These are phyloP conservation scores for Australoheros facetus DNA, from an alignment of 2,797 vertebrate genomes.

Conservation along the genomic window DNA sequence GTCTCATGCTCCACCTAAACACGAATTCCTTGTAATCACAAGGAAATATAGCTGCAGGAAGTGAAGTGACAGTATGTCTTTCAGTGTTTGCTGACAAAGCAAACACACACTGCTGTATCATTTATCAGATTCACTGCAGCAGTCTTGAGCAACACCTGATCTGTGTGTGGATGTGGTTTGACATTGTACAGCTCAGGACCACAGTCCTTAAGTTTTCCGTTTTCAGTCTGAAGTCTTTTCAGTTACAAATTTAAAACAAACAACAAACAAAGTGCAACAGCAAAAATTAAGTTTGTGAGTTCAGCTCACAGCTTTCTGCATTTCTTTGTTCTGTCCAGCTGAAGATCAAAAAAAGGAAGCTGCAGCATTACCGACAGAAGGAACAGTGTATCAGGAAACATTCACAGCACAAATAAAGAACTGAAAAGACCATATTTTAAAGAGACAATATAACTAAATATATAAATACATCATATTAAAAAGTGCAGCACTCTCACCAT, in stretches of 20 bases:
- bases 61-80: not conserved
- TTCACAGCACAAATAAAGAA: not conserved
- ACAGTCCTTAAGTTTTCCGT: too few relatives aligned
- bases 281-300: not conserved
- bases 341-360: not conserved
- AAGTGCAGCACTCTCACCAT: constrained; percentile 81
- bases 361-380: not conserved
- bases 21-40: not conserved
- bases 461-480: not conserved
- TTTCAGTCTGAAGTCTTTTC: too few relatives aligned
- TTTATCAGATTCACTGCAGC: not conserved
- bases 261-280: not conserved
- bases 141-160: not conserved
- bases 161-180: not conserved
- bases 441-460: not conserved
- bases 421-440: not conserved
- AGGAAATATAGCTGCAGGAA: not conserved
- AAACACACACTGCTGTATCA: not conserved
- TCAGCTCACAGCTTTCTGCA: not conserved
- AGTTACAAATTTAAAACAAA: too few relatives aligned
- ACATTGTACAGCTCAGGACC: too few relatives aligned
- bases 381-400: not conserved
- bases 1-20: not conserved
- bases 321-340: not conserved
- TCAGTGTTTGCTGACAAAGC: not conserved